Evolutionary conservation across 2,113 vertebrate species (phyloP), one percentile per base, ranked within the genome.

Genomic region (Stigmatopora nigra): DNA sequence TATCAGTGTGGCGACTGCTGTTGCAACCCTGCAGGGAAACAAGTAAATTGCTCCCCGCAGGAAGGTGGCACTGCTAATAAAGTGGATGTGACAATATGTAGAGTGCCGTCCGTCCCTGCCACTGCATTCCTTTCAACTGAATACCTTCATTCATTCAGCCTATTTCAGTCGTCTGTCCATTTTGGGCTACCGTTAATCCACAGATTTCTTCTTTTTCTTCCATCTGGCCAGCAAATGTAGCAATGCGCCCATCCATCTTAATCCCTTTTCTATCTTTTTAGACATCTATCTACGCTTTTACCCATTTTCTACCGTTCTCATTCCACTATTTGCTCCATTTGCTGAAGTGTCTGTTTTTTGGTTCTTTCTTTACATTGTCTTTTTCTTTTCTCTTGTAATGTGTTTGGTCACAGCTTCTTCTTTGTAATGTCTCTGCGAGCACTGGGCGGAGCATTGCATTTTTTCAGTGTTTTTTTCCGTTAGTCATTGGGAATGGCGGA

Each of bases 41-140:
- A 63, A 80, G 67, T 77, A 84, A 86, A 88, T 89, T 84, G 82
- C 68, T 85, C 75, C 82, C 76, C 60, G 68, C 63, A 75, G 83
- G 72, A 87, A 16, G 38, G 47, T 63, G 60, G 31, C 51, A 57
- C n/a, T 8, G 19, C 68, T 70, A 63, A 41, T 69, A 83, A 77
- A 84, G 73, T 72, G 74, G 66, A 57, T 78, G 64, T 11, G 58
- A 76, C 65, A 67, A 68, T 63, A 78, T 71, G 65, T 61, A 67
- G 60, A 55, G 69, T 49, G 48, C 69, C 68, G 60, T 63, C 72
- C 55, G 63, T 63, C 72, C 55, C 61, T 22, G 51, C 17, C 9
- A 56, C n/a, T 56, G 51, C 51, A 2, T 71, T 65, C 22, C 59
- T 61, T 67, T 58, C 58, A 38, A 19, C 57, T 7, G 53, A 35